Conservation (phyloP, 2,888 invertebrate genomes). For the Limnephilus lunatus region DNA sequence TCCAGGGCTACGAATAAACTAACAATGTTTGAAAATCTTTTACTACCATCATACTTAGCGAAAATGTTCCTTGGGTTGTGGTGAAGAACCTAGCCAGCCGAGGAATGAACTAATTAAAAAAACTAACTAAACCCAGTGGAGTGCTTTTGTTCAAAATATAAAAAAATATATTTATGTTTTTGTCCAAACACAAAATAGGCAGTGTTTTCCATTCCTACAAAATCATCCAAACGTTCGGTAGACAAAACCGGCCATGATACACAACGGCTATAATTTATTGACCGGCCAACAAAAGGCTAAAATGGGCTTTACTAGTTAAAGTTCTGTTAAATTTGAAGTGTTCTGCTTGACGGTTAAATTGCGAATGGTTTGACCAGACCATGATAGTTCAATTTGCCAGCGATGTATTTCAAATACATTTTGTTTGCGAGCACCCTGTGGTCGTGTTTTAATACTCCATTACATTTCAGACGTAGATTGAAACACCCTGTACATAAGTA, state of each 20-base stretch:
- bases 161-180: no score
- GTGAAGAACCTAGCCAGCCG: no score
- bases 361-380: conserved; percentile 7
- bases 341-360: conserved; percentile 9
- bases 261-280: neutral
- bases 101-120: no score
- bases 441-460: neutral
- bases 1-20: no score
- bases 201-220: neutral
- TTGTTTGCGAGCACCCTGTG: neutral
- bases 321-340: neutral
- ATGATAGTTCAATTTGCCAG: conserved; percentile 20
- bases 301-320: neutral
- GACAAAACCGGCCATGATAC: neutral
- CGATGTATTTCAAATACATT: neutral
- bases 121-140: no score
- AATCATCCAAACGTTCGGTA: neutral
- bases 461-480: neutral
- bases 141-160: no score
- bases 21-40: no score
- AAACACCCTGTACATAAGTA: neutral
- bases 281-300: neutral
- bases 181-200: no score
- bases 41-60: no score
- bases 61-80: no score